A percentile compares a stretch with the other conserved stretches of the same genome.
These are phyloP conservation scores for Tachycineta bicolor DNA, from an alignment of 2,113 vertebrate genomes.

Conservation along the genomic window DNA sequence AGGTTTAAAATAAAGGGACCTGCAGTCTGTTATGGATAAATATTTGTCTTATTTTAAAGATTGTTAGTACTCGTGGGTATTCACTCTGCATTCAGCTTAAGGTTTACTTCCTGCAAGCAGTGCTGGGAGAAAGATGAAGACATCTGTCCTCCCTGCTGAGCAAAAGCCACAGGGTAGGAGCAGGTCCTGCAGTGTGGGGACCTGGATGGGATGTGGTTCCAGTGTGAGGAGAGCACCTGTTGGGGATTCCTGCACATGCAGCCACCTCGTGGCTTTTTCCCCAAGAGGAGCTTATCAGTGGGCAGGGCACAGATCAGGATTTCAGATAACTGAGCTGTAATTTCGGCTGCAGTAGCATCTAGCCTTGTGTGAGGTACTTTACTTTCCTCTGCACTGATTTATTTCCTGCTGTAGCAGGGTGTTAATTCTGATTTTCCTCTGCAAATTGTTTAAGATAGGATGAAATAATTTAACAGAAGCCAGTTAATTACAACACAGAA, in stretches of 20 bases:
- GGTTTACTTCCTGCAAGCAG: constrained; percentile 11
- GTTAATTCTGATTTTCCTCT: neutral
- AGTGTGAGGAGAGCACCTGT: neutral
- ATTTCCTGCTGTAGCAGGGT: neutral
- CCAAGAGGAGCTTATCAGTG: neutral
- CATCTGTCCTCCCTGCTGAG: neutral
- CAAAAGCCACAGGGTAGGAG: neutral
- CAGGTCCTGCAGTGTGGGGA: neutral
- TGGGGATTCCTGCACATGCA: neutral
- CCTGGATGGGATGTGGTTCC: neutral
- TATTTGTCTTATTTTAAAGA: constrained; percentile 35
- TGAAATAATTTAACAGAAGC: neutral
- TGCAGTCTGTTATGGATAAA: neutral
- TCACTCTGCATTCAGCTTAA: neutral
- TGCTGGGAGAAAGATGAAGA: neutral
- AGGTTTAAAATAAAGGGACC: neutral
- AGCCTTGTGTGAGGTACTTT: neutral
- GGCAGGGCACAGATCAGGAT: neutral
- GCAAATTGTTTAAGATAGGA: neutral
- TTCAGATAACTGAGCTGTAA: neutral
- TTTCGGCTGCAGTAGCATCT: neutral
- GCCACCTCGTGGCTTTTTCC: accelerated
- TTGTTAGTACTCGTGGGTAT: neutral
- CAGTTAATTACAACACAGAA: neutral
- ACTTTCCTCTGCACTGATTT: neutral